Base-by-base conservation (phyloP, 2,888 invertebrate species). In the Stenichneumon culpator region DNA sequence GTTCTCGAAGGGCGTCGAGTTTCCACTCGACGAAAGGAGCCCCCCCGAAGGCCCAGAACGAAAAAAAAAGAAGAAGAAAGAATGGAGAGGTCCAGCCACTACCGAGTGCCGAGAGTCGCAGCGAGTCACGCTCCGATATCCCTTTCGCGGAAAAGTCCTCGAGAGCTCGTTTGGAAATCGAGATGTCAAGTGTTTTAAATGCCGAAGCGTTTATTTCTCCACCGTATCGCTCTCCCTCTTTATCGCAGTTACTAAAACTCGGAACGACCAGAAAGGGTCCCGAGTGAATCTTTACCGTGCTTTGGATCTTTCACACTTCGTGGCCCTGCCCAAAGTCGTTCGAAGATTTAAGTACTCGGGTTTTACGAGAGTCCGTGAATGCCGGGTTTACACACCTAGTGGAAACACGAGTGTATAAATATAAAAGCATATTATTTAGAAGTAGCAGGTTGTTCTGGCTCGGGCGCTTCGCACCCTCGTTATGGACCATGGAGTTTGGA, bases 1-100 rank as follows among this genome's bases (percentile, higher is more conserved):
- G 79, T 70, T 63, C 70, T 73, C 44, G 52, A 72, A 72, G 72
- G 52, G 79, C 63, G 79, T 65, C 79, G 50, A 50, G 72, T 80
- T 80, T 80, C 79, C 79, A 73, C 70, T 79, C 72, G 70, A 72
- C 70, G 79, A 72, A 70, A 65, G 68, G 68, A 57, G 68, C 19
- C 39, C 44, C 22, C n/a, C 63, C 39, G 39, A 65, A 70, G 50
- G 32, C 65, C 39, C 36, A 22, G 22, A 54, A 73, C 25, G 60
- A 47, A 47, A 44, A 28, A 36, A 47, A 65, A 44, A 65, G 32
- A 9, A 44, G 9, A 19, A 50, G 5, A 68, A 32, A 22, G 44
- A 44, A 57, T 14, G 57, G 22, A 22, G 19, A 36, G 14, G 19
- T n/a, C 57, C 39, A 39, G 14, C 39, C 60, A 47, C 16, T 22